phyloP scores from a whole-genome alignment of 2,888 invertebrate species.

The Euzophera pinguis region DNA sequence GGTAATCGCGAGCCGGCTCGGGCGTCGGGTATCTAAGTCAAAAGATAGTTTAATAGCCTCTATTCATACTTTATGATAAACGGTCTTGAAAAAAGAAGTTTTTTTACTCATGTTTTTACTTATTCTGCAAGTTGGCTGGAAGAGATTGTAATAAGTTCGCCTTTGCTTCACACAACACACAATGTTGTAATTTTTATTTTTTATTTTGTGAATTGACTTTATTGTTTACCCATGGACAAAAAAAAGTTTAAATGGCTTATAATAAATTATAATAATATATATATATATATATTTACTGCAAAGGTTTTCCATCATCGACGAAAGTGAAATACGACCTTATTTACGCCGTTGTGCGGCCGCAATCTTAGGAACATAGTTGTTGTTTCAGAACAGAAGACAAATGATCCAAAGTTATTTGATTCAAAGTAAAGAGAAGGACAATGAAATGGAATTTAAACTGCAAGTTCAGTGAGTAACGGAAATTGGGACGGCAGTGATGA shows the following conservation, averaged over 20 bases:
- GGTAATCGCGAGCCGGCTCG: conserved; percentile 1
- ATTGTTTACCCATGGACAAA: too few relatives aligned
- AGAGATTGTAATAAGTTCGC: too few relatives aligned
- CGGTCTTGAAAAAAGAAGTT: background rate
- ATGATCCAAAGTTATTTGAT: conserved; percentile 19
- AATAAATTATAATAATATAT: conserved; percentile 25
- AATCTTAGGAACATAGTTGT: conserved; percentile 35
- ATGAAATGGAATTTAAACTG: conserved; percentile 5
- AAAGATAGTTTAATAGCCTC: conserved; percentile 3
- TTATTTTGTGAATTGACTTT: too few relatives aligned
- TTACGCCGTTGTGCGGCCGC: conserved; percentile 24
- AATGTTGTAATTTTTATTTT: too few relatives aligned
- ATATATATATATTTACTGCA: conserved; percentile 44
- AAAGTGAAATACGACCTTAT: conserved; percentile 37
- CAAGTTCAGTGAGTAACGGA: background rate
- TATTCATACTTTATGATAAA: conserved; percentile 2
- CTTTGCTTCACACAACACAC: too few relatives aligned
- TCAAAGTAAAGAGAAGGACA: background rate
- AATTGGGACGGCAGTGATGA: background rate
- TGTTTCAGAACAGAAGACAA: conserved; percentile 28
- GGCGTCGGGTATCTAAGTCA: background rate
- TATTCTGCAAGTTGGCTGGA: too few relatives aligned
- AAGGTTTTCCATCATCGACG: conserved; percentile 47
- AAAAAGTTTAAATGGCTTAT: background rate
- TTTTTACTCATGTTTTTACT: too few relatives aligned